Percentiles rank a stretch among this genome's conserved stretches.
phyloP scores from a whole-genome alignment of 1,140 invertebrate genomes.

The Aethina tumida region DNA sequence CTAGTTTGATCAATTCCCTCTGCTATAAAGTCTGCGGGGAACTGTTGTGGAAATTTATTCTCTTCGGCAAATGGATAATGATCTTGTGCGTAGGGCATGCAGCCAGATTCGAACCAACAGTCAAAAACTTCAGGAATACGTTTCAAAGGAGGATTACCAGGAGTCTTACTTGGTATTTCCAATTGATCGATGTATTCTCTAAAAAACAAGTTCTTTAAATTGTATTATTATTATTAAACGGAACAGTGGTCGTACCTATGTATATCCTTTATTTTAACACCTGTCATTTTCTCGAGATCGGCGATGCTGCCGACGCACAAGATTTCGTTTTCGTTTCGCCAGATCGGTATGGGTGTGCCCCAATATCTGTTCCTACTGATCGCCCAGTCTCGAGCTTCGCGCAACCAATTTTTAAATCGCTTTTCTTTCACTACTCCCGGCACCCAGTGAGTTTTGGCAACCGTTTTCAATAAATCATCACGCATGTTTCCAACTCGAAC shows the following conservation, averaged over 20 bases:
- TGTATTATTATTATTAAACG: too few species aligned
- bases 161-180: slow-evolving; percentile 81
- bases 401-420: slow-evolving; percentile 96
- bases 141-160: slow-evolving; percentile 71
- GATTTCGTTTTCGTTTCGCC: slow-evolving; percentile 86
- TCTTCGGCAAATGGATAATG: slow-evolving; percentile 94
- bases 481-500: slow-evolving; percentile 87
- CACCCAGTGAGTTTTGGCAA: slow-evolving; percentile 92
- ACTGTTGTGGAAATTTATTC: slow-evolving; percentile 86
- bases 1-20: slow-evolving; percentile 99
- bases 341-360: slow-evolving; percentile 98
- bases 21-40: slow-evolving; percentile 99
- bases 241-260: too few species aligned
- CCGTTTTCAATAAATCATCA: slow-evolving; percentile 68
- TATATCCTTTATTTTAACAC: slow-evolving; percentile 75
- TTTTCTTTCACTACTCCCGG: slow-evolving; percentile 98
- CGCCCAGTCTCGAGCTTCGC: slow-evolving; percentile 96
- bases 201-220: too few species aligned
- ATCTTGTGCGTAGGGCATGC: slow-evolving; percentile 96
- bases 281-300: slow-evolving; percentile 78
- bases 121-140: slow-evolving; percentile 95
- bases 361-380: slow-evolving; percentile 96
- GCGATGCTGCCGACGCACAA: slow-evolving; percentile 91
- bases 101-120: slow-evolving; percentile 99
- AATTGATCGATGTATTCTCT: slow-evolving; percentile 91